Percentiles rank a stretch among this genome's conserved stretches.
Conservation (phyloP, 2,797 vertebrate species). For the Margarornis squamiger region DNA sequence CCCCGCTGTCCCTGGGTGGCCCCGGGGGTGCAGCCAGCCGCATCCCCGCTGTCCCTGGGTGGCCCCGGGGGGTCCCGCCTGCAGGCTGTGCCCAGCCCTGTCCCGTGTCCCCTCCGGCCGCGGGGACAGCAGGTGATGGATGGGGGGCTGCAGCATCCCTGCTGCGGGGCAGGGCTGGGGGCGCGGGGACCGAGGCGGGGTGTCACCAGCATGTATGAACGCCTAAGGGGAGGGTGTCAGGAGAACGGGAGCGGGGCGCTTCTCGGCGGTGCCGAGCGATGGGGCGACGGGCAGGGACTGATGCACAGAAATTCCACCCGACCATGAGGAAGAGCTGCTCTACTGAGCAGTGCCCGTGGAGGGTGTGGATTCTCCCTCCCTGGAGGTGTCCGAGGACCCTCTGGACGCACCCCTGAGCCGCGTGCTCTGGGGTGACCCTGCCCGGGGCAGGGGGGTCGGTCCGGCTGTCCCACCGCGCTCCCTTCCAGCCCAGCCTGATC, state of each 20-base stretch:
- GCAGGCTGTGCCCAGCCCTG: too few species aligned
- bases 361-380: background rate
- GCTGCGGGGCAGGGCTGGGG: background rate
- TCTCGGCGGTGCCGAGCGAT: background rate
- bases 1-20: too few species aligned
- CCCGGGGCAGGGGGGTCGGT: too few species aligned
- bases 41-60: too few species aligned
- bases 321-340: background rate
- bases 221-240: too few species aligned
- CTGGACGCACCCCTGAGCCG: too few species aligned
- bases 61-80: too few species aligned
- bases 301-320: background rate
- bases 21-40: too few species aligned
- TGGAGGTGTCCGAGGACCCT: accelerated
- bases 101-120: too few species aligned
- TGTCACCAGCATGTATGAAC: background rate
- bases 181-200: background rate
- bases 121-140: too few species aligned
- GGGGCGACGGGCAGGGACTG: background rate
- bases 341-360: background rate
- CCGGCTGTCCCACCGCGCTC: too few species aligned
- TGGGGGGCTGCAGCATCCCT: background rate
- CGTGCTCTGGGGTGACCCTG: too few species aligned
- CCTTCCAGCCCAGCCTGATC: accelerated
- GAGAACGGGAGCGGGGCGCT: background rate